Base-by-base conservation (phyloP, 2,113 vertebrate genomes). In the Phainopepla nitens region DNA sequence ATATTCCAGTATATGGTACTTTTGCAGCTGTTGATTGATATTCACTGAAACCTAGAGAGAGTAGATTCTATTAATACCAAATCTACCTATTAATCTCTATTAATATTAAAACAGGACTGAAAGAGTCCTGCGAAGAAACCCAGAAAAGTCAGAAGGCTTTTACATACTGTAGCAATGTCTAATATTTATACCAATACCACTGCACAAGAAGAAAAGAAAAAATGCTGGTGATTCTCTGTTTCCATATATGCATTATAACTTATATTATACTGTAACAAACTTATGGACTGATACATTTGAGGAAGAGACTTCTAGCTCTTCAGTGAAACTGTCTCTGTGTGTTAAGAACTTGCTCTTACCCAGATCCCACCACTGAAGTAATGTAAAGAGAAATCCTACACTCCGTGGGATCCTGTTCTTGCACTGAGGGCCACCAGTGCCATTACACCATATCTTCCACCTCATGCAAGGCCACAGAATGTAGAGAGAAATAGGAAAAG, bases 11-110 rank as follows among this genome's bases (percentile, higher is more conserved):
- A 44, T 75, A 51, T 56, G 39, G 27, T 70, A 73, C n/a, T 93
- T 96, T 73, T 70, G 14, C 15, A 92, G 85, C 31, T 94, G n/a
- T 77, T 94, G 87, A 96, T 87, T 92, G 62, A 94, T 92, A 82
- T 25, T 78, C 82, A 41, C 24, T 86, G 82, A 91, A 95, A 85
- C 28, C 50, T 77, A 80, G 54, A 77, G 33, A 90, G 5, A 61
- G 3, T n/a, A 47, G n/a, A 47, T 90, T 92, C 76, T 90, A 94
- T 96, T 94, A 95, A 94, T 97, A 93, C 21, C 36, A 75, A 41
- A 79, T 82, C 33, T 72, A 82, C 44, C 35, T 94, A 87, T 95
- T 93, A 96, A 68, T 66, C 66, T 62, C 47, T 92, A 90, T 96
- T 81, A 93, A 95, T 96, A 94, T 95, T 82, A 90, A 93, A 94